Evolutionary conservation across 2,797 vertebrate genomes (phyloP), one percentile per base, ranked within the genome.

Genomic region (Aldrovandia affinis): DNA sequence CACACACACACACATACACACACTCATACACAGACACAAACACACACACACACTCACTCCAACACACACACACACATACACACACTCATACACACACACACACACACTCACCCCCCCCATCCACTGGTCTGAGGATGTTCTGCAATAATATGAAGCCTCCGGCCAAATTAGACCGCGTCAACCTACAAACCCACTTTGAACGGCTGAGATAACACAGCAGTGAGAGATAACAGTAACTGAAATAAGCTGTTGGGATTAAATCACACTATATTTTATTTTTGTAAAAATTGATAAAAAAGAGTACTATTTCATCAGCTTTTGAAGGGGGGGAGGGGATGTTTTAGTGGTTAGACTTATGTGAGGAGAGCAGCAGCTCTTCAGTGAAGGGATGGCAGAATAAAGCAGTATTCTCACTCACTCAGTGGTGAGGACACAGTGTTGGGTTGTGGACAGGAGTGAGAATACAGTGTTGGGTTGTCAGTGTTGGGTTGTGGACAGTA

Each of bases 241-340:
- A 77, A 73, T 73, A 73, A n/a, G 73, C 73, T 47, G 3, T 44
- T 44, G 22, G 42, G 73, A 77, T 77, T 77, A 77, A 44, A 77
- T 47, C 8, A n/a, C 39, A 44, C 10, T 57, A 20, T 14, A n/a
- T 57, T 77, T 77, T 77, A 42, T 1, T 25, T n/a, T 77, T 77
- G 22, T 68, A 39, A 73, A 39, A 42, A 22, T 47, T 47, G 68
- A 73, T 73, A 73, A 73, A 73, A 59, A 73, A n/a, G n/a, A n/a
- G 25, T 42, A 42, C 25, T 25, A 77, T 77, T 77, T 77, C 73
- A 47, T 77, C 73, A 44, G 39, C 73, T 77, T 77, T 77, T 77
- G 22, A 47, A 22, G 25, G 39, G 39, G 42, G 18, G 18, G 47
- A 39, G 39, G 63, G 30, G 30, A 65, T 30, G 8, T 12, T 33